Evolutionary conservation across 2,113 vertebrate species (phyloP), one percentile per base, ranked within the genome.

Genomic region (Camelus bactrianus): DNA sequence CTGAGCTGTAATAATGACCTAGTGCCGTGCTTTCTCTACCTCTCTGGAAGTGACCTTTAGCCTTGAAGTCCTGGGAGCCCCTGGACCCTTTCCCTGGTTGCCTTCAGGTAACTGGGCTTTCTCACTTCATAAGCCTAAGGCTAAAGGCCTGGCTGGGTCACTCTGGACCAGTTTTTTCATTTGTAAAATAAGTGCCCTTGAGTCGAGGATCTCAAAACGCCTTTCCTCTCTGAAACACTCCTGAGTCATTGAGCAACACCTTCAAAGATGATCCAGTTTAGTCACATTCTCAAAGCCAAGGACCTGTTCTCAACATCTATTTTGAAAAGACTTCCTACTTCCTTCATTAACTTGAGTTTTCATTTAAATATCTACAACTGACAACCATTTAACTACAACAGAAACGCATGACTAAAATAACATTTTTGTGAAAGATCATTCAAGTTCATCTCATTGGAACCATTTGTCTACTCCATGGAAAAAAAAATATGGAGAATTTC

Each of bases 321-420:
- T 85, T 35, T 9, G 54, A 85, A 87, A 90, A 86, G 12, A 28
- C 17, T 56, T 35, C 22, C 54, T 58, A 12, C 42, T 9, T 93
- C 64, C 72, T 97, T 86, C 73, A 80, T 81, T 52, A 58, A 22
- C 13, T 94, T 89, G 60, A 91, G 56, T 80, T 91, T 93, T 76
- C 62, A 95, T 76, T 84, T 93, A 26, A 70, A 30, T 75, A 93
- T 84, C 60, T 65, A 60, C 26, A 95, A 54, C 54, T 95, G 83
- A 73, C 50, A 94, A 79, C 11, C 11, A 58, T 84, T 13, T 58
- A 73, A 93, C 19, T 76, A 67, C 42, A 91, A 85, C 42, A 83
- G 81, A 96, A 92, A 42, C 14, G 14, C 58, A 94, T 38, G 81
- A 60, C 28, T 72, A 60, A 92, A 95, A 72, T n/a, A 52, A 60